Evolutionary conservation across 1,140 invertebrate genomes (phyloP), one percentile per base, ranked within the genome.

Genomic region (Contarinia nasturtii): DNA sequence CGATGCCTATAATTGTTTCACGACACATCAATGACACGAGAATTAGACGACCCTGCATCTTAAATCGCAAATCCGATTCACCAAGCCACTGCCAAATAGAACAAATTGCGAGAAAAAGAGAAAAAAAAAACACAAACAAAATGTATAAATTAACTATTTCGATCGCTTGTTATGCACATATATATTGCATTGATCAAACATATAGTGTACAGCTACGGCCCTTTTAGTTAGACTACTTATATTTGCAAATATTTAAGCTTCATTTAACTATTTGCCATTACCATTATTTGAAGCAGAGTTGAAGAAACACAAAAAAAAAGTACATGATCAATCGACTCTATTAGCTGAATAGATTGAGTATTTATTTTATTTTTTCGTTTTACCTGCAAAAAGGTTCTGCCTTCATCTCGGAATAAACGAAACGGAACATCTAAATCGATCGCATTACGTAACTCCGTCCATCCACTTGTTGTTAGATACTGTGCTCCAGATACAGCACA

Each of bases 401-500:
- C 80, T 61, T 85, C 78, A 65, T 87, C 82, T 22, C 78, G 72
- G 55, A 82, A 85, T 36, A 87, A 66, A 47, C 74, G 73, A 59
- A 89, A 87, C 7, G 84, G 84, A 42, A 82, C 79, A 57, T 86
- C 82, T 2, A 74, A 70, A 48, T 81, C 76, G 0, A 80, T 69
- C 12, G 78, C 73, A 61, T 84, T 86, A 45, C 77, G 69, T 19
- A 86, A 62, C 54, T 85, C 82, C 10, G 74, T 65, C 76, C 86
- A 88, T 20, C 85, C 85, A 53, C 71, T 71, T 48, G 72, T 70
- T 1, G 82, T 80, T 22, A 90, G 67, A 57, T 84, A 84, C 59
- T 85, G 79, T 1, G 82, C 80, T 22, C 79, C 77, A 2, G 82
- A 83, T n/a, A 90, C 82, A 19, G 81, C 82, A 57, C 86, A 90